Base-by-base conservation (phyloP, 2,797 vertebrate genomes). In the Salarias fasciatus region DNA sequence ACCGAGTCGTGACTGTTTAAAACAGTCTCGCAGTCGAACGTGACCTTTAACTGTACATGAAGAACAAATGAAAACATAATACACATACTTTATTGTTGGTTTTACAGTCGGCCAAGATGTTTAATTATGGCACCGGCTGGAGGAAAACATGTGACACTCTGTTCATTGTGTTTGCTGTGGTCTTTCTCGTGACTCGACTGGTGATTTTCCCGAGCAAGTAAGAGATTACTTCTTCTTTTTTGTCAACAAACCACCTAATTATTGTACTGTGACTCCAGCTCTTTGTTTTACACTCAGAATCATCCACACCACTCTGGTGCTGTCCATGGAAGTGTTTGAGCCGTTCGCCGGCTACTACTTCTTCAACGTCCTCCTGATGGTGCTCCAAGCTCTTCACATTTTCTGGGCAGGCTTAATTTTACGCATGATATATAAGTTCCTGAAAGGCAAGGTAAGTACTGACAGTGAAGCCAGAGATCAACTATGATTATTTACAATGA, bases 361-460 rank as follows among this genome's bases (percentile, higher is more conserved):
- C 40, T 92, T 98, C 83, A 96, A 97, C 15, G 1, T 12, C 4
- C 90, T 98, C 13, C 90, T 99, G 70, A 65, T 92, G 64, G 53
- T 91, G 55, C 92, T 99, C 52, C 97, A 98, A 75, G 77, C 87
- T 42, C 93, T 99, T 30, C 95, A 99, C 10, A 1, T 97, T 50
- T 99, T 97, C 90, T 99, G 97, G 97, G 95, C 95, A 3, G 90
- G 75, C 42, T 88, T 99, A 9, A 96, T 99, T 62, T 75, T 98
- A 46, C 93, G 90, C 35, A 98, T 99, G 97, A 77, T 95, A 78
- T 92, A 75, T 77, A 94, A 91, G 70, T 95, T 97, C 76, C 44
- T 91, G 48, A 84, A 75, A 53, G 96, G 97, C 64, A 91, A 92
- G 93, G 97, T 98, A 86, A 58, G 91, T 59, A 53, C 36, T 1